Evolutionary conservation across 2,888 invertebrate genomes (phyloP), one percentile per base, ranked within the genome.

Genomic region (Hecatera dysodea): DNA sequence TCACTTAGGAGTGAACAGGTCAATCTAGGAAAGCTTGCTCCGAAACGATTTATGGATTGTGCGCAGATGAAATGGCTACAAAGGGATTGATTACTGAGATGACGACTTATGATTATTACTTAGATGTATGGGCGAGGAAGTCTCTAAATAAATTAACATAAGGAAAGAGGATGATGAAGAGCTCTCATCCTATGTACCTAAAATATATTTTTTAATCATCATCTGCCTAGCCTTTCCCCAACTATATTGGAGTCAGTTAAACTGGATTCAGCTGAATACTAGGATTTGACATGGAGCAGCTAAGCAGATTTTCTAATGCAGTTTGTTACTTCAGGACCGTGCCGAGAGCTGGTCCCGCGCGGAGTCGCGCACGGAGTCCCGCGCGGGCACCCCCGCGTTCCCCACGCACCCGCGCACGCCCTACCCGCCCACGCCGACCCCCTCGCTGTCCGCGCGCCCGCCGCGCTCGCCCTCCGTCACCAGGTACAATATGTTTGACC

Each of bases 361-460:
- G 4, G 94, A 96, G 70, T 90, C 90, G 76, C 96, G 96, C 74
- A 96, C 96, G 68, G 95, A 97, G 87, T 97, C 97, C 57, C 96
- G 98, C 74, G 98, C 98, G 36, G 98, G 98, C 91, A 99, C 99
- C 29, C 99, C 99, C 55, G 98, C 98, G 67, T 99, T 99, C 96
- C 99, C 99, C 74, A 98, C 98, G 67, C 98, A 98, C 88, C 98
- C 98, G 71, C 97, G 98, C 86, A 99, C 98, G 11, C 99, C 98
- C 19, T 98, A 98, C 95, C 97, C 97, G 83, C 98, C 98, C 89
- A 98, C 98, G 89, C 96, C 97, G 57, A 97, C 97, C 70, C 97
- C 97, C 71, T 97, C 97, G 67, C 96, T 97, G 83, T 94, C 96
- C 88, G 96, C 97, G 86, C 97, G 98, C 92, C 98, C 98, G 80